Evolutionary conservation across 1,140 invertebrate species (phyloP).

Genomic region (Conus ventricosus): DNA sequence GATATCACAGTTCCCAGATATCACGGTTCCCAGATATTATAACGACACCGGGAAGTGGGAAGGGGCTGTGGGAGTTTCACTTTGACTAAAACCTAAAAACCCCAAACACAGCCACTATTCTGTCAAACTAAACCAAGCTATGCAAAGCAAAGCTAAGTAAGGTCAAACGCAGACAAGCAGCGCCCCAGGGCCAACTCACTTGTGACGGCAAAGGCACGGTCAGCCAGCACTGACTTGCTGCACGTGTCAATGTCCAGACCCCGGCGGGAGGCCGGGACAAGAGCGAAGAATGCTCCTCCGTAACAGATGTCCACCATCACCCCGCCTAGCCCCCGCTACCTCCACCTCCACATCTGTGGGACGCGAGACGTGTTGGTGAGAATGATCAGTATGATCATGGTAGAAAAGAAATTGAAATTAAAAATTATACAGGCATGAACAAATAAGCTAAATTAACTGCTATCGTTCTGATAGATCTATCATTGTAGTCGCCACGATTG

Average conservation of each 20-base stretch:
- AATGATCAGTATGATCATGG: background rate
- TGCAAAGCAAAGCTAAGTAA: too few species aligned
- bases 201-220: slow-evolving; percentile 59
- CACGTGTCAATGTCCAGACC: slow-evolving; percentile 57
- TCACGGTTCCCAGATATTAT: too few species aligned
- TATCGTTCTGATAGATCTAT: too few species aligned
- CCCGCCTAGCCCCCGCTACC: slow-evolving; percentile 54
- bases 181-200: slow-evolving; percentile 47
- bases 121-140: too few species aligned
- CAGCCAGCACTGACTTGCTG: slow-evolving; percentile 45
- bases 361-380: background rate
- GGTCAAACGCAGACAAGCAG: too few species aligned
- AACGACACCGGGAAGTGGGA: too few species aligned
- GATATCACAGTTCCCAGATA: too few species aligned
- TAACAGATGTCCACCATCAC: slow-evolving; percentile 67
- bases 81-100: too few species aligned
- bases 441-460: background rate
- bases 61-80: too few species aligned
- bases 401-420: background rate
- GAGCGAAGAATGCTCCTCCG: slow-evolving; percentile 71
- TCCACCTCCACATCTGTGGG: slow-evolving; percentile 51
- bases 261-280: slow-evolving; percentile 54
- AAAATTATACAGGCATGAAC: background rate
- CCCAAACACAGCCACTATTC: too few species aligned
- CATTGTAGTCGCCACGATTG: background rate